Percentiles rank a stretch among this genome's conserved stretches.
phyloP scores from a whole-genome alignment of 2,797 vertebrate species.

The Rhadinocentrus ornatus region DNA sequence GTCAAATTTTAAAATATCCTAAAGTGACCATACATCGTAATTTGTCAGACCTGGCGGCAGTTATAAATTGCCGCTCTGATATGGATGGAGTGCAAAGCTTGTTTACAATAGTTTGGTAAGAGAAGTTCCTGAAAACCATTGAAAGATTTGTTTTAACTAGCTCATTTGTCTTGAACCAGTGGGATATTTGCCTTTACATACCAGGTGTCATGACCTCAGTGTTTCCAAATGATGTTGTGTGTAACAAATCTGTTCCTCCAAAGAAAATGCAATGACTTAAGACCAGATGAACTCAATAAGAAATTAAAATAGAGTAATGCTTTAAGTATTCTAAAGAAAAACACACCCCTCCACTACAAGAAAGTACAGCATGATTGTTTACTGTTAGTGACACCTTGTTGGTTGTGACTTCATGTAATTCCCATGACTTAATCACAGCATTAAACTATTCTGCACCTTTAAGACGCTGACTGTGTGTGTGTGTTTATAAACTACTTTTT shows the following conservation, averaged over 20 bases:
- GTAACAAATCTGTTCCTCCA: not conserved
- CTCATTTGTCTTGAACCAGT: not conserved
- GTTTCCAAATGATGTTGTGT: slow-evolving; percentile 13
- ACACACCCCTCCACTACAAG: slow-evolving; percentile 51
- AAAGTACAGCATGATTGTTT: slow-evolving; percentile 40
- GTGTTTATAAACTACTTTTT: slow-evolving; percentile 35
- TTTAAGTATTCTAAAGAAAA: slow-evolving; percentile 25
- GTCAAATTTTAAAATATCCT: not conserved
- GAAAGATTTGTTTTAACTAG: slow-evolving; percentile 1
- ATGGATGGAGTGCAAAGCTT: not conserved
- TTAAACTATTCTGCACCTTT: slow-evolving; percentile 31
- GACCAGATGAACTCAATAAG: not conserved
- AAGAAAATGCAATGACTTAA: not conserved
- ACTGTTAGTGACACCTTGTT: slow-evolving; percentile 54
- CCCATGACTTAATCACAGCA: slow-evolving; percentile 48
- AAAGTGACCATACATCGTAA: too few species aligned
- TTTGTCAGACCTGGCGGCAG: not conserved
- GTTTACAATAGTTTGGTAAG: not conserved
- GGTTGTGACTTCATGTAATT: slow-evolving; percentile 51
- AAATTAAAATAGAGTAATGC: slow-evolving; percentile 35
- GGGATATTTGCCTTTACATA: not conserved
- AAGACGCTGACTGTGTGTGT: slow-evolving; percentile 31
- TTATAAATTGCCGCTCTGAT: not conserved
- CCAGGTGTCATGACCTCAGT: slow-evolving; percentile 7
- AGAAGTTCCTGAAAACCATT: slow-evolving; percentile 5